Evolutionary conservation across 2,888 invertebrate species (phyloP), one percentile per base, ranked within the genome.

Genomic region (Masnerella sp.): DNA sequence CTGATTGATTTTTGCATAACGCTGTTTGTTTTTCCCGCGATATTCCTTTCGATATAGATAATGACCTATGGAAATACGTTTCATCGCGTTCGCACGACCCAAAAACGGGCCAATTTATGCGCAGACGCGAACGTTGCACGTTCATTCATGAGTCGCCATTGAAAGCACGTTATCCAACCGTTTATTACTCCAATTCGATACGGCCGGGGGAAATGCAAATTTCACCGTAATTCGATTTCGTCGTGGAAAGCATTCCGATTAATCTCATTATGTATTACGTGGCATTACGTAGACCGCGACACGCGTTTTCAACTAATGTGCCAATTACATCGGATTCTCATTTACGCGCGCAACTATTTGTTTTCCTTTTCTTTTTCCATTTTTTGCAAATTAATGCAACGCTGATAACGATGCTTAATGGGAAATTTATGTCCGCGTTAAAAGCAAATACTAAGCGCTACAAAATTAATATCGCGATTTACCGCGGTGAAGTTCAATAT

Each of bases 211-310:
- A 51, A 58, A 49, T 40, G 30, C 20, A 43, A 56, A 56, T 59
- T 68, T 59, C 68, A 18, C 59, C 25, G 59, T 11, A 38, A 68
- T 59, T 59, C 45, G 28, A 28, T 68, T 68, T 59, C 30, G 40
- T 30, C 65, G 56, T 36, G 36, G 58, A 67, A 58, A 67, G 49
- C 11, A 51, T 12, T 43, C 15, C 40, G 5, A 12, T 56, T 43
- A 43, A 25, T 32, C 36, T 54, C 38, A 65, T 65, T 54, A 65
- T 38, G 47, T 54, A 65, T 65, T 65, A 54, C 54, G 65, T 65
- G 7, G 28, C 11, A 12, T 65, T 67, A 42, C 42, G 45, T 56
- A 36, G 15, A 11, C 2, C 2, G 17, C 12, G 22, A 32, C 18
- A 25, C 9, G 20, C 32, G 11, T 47, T 34, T 36, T 17, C 5